Conservation (phyloP, 2,113 vertebrate genomes). For the Notarius quadriscutis region DNA sequence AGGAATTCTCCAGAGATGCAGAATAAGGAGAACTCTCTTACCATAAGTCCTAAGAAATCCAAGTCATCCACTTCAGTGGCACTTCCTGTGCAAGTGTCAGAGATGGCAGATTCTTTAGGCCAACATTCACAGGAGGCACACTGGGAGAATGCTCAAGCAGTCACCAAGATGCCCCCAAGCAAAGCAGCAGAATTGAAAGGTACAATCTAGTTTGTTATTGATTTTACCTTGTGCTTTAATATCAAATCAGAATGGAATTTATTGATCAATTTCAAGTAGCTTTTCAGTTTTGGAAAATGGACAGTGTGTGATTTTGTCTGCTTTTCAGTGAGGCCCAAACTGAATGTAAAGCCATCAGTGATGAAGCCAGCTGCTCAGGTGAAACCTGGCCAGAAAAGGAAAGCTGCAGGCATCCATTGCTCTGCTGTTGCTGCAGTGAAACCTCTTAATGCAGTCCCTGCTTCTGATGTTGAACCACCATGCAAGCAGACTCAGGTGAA, state of each 20-base stretch:
- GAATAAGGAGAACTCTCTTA: not conserved
- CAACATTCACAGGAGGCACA: not conserved
- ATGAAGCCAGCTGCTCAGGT: constrained; percentile 71
- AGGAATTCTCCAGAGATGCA: constrained; percentile 29
- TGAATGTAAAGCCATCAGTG: constrained; percentile 83
- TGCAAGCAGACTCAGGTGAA: constrained; percentile 53
- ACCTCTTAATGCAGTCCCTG: constrained; percentile 71
- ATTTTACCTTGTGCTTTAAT: not conserved
- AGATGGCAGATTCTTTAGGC: constrained; percentile 7
- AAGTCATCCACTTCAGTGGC: not conserved
- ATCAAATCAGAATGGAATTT: not conserved
- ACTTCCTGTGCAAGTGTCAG: constrained; percentile 16
- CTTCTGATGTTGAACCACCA: constrained; percentile 18
- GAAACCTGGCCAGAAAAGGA: constrained; percentile 77
- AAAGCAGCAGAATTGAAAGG: constrained; percentile 64
- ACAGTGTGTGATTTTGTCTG: not conserved
- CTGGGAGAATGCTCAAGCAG: constrained; percentile 3
- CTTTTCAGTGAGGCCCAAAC: constrained; percentile 80
- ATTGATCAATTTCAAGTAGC: not conserved
- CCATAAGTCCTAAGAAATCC: not conserved
- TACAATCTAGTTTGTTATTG: constrained; percentile 41
- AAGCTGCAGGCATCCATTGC: constrained; percentile 61
- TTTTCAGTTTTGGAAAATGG: not conserved
- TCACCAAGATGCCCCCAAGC: constrained; percentile 48
- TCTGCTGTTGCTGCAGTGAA: constrained; percentile 87